Evolutionary conservation across 1,140 invertebrate genomes (phyloP), one percentile per base, ranked within the genome.

Genomic region (Gryllus bimaculatus): DNA sequence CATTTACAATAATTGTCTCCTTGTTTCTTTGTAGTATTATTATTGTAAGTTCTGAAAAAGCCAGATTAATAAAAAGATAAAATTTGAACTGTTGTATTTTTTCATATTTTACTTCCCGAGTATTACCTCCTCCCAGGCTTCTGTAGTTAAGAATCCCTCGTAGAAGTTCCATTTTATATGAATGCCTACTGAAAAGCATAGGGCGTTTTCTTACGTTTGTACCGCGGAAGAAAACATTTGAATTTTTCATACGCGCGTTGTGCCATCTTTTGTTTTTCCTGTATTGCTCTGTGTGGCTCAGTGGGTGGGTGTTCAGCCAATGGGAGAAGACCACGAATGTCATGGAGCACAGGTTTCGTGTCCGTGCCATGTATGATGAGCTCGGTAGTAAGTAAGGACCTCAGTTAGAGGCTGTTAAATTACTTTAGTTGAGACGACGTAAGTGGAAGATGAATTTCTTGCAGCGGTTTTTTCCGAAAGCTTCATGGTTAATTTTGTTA

Each of bases 21-120:
- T 78, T 78, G 73, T 78, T 78, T 78, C 48, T 78, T 78, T 78
- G 78, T 78, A 78, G 78, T 78, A 78, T 47, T 78, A 78, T 78
- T 78, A 78, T 78, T 78, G 78, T 78, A 78, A 78, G 78, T 78
- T 78, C 26, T 78, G 78, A 78, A 21, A 78, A 73, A 78, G 47
- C 48, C 54, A 74, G 66, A 21, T 49, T 49, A 74, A 49, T 49
- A 78, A 78, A 73, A 78, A 73, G 15, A 73, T 78, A 74, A 73
- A 78, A 26, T 15, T 47, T 78, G 66, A 73, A 78, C 4, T 26
- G 21, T 26, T 78, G 8, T 78, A 73, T 21, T 48, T 77, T 77
- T 26, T 26, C 13, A 18, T 18, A 76, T 2, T 77, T 77, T 10
- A 48, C 47, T 15, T 39, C 26, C 5, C 26, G 26, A 39, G 1